A percentile compares a stretch with the other conserved stretches of the same genome.
Conservation (phyloP, 2,113 vertebrate genomes). For the Egretta garzetta region DNA sequence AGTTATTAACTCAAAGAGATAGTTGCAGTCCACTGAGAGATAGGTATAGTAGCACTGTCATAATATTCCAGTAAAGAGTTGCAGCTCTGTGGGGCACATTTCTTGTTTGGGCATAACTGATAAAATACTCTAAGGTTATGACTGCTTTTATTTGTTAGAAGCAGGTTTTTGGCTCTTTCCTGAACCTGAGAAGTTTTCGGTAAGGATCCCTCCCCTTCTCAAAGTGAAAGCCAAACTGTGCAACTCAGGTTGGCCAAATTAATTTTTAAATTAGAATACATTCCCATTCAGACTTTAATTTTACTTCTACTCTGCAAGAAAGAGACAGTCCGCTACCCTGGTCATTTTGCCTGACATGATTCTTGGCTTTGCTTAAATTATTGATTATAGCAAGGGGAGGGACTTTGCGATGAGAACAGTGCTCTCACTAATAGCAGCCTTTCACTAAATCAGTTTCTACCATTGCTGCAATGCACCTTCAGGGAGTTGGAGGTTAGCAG, state of each 20-base stretch:
- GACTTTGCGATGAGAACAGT: conserved; percentile 62
- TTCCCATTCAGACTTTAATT: conserved; percentile 37
- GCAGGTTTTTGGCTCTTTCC: neutral
- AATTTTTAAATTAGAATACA: conserved; percentile 34
- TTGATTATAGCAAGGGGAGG: conserved; percentile 73
- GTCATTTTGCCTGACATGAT: conserved; percentile 66
- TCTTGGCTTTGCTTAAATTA: conserved; percentile 77
- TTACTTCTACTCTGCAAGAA: neutral
- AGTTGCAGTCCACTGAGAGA: neutral
- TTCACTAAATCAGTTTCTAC: conserved; percentile 76
- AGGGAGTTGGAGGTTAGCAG: conserved; percentile 32
- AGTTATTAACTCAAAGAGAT: neutral
- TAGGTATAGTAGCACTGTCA: neutral
- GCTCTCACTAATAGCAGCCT: conserved; percentile 74
- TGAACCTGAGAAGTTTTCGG: neutral
- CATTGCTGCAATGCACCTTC: conserved; percentile 58
- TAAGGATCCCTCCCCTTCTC: neutral
- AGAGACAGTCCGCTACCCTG: conserved; percentile 43
- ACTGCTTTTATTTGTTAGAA: neutral
- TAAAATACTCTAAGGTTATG: neutral
- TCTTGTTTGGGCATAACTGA: neutral
- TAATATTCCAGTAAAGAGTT: neutral
- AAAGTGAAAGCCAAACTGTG: neutral
- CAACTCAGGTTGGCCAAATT: neutral
- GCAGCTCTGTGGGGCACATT: neutral